These are phyloP conservation scores for Lepus timidus DNA, from an alignment of 2,113 vertebrate species.

Conservation along the genomic window DNA sequence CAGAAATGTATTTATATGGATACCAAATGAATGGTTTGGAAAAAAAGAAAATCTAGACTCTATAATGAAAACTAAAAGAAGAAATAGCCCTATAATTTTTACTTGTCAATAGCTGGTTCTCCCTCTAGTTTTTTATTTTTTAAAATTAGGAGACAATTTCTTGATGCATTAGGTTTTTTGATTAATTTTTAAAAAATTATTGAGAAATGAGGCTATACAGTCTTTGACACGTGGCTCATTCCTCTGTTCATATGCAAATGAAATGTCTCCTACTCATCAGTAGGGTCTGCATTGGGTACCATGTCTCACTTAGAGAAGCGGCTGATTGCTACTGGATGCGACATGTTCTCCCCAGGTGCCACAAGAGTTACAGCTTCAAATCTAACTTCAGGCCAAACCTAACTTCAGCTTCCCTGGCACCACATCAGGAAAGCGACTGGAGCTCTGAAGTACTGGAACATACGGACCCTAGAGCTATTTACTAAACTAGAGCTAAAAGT, in stretches of 20 bases:
- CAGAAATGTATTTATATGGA: neutral
- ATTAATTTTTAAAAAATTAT: neutral
- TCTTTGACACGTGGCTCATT: neutral
- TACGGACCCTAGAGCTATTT: neutral
- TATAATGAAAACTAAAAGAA: neutral
- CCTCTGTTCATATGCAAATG: neutral
- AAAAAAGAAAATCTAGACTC: neutral
- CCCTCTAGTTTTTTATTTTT: neutral
- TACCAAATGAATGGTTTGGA: neutral
- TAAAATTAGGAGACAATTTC: neutral
- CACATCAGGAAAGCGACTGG: neutral
- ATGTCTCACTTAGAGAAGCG: neutral
- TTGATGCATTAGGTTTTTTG: neutral
- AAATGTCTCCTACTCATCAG: neutral
- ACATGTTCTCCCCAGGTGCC: neutral
- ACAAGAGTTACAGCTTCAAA: no score
- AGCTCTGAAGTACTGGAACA: neutral
- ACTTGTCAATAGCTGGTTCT: neutral
- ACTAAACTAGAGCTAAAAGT: neutral
- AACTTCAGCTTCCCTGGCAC: neutral
- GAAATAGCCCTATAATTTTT: neutral
- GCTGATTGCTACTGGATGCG: neutral
- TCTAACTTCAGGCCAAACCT: neutral
- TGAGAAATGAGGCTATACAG: neutral
- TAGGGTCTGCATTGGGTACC: neutral